These are phyloP conservation scores for Apamea monoglypha DNA, from an alignment of 2,888 invertebrate genomes.

Conservation along the genomic window DNA sequence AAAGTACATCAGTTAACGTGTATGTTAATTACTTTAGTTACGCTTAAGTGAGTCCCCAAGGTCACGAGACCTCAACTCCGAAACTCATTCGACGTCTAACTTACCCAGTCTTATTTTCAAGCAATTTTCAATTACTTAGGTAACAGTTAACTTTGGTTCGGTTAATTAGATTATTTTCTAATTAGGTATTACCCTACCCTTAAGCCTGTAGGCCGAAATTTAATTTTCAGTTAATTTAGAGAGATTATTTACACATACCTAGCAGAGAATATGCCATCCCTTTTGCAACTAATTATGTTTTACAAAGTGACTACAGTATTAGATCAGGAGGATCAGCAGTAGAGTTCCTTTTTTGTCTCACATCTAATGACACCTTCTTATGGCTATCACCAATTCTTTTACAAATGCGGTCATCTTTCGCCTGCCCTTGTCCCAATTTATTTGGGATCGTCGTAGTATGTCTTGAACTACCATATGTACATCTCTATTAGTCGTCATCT, in stretches of 20 bases:
- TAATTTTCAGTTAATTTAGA: not conserved
- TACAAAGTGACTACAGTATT: too few relatives aligned
- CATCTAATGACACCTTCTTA: not conserved
- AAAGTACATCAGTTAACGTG: not conserved
- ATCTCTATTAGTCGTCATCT: not conserved
- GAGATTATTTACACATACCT: not conserved
- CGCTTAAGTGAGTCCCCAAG: conserved; percentile 14
- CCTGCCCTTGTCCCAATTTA: not conserved
- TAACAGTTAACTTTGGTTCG: conserved; percentile 34
- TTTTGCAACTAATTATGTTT: not conserved
- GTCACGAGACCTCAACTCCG: not conserved
- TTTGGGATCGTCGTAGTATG: not conserved
- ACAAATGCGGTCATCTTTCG: too few relatives aligned
- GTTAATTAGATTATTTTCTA: conserved; percentile 50
- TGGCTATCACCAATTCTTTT: too few relatives aligned
- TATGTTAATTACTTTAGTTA: conserved; percentile 21
- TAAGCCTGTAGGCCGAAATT: conserved; percentile 7
- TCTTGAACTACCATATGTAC: not conserved
- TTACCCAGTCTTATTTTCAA: conserved; percentile 50
- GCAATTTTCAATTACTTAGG: conserved; percentile 46
- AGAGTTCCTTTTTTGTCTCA: too few relatives aligned
- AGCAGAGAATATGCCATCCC: too few relatives aligned
- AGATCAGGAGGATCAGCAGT: not conserved
- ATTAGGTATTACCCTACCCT: conserved; percentile 12
- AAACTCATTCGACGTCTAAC: conserved; percentile 33